These are phyloP conservation scores for Sialis fuliginosa DNA, from an alignment of 2,888 invertebrate genomes.

Conservation along the genomic window DNA sequence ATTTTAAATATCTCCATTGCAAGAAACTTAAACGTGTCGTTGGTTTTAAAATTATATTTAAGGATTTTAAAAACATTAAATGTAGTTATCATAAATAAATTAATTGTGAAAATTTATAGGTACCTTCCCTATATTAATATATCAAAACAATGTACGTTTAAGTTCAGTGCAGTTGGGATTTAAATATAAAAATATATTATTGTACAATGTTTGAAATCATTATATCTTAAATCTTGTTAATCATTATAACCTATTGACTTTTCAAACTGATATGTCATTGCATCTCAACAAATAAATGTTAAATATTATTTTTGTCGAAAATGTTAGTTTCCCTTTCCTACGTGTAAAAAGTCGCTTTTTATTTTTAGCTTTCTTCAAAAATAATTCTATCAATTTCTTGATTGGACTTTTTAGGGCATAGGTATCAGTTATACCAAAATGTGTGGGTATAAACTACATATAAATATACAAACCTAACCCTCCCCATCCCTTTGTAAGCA, in stretches of 20 bases:
- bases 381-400: not conserved
- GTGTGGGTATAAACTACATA: too few relatives aligned
- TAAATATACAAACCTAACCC: too few relatives aligned
- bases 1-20: not conserved
- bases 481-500: too few relatives aligned
- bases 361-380: not conserved
- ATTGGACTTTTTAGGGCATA: too few relatives aligned
- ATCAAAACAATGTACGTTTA: too few relatives aligned
- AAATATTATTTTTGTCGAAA: not conserved
- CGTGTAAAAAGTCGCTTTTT: too few relatives aligned
- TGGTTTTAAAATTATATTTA: not conserved
- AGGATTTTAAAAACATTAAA: too few relatives aligned
- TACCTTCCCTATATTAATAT: too few relatives aligned
- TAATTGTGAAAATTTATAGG: too few relatives aligned
- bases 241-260: conserved; percentile 3
- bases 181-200: not conserved
- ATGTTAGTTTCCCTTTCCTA: not conserved
- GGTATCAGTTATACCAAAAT: too few relatives aligned
- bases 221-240: not conserved
- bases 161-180: not conserved
- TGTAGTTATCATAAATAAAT: too few relatives aligned
- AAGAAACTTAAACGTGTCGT: not conserved
- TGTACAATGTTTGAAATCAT: not conserved
- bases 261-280: conserved; percentile 4
- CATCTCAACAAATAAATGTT: conserved; percentile 4